Evolutionary conservation across 2,888 invertebrate species (phyloP), one percentile per base, ranked within the genome.

Genomic region (Ypsolopha scabrella): DNA sequence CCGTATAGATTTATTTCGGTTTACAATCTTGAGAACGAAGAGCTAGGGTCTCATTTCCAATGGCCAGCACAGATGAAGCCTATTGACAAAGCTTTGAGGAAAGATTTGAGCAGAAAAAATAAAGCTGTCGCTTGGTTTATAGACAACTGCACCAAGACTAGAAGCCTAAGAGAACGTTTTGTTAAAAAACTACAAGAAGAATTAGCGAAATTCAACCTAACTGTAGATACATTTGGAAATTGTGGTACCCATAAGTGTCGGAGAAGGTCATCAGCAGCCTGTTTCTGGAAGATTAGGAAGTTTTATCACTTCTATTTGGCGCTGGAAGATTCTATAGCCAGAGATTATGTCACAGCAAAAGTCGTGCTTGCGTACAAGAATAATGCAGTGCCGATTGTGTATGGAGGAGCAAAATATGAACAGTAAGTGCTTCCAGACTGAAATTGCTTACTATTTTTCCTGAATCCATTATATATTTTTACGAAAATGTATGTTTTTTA

Each of bases 381-480:
- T 67, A 82, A 88, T 61, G 82, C 90, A 35, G 80, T 93, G 0
- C 92, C 92, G 0, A 88, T 93, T 35, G 90, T 92, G 6, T 80
- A 88, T 65, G 91, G 92, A 11, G 90, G 89, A 10, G 88, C 88
- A 41, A 88, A 92, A 71, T 92, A 91, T 69, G 66, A 41, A 6
- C 75, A 64, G 86, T 86, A 65, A 74, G 33, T 39, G 2, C 6
- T 24, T 44, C 8, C 2, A 3, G n/a, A 24, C 0, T 9, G 1
- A 6, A 13, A 24, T 7, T 44, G 51, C 34, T 55, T 54, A 41
- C 80, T 82, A 6, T 64, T 80, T 1, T 83, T 81, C 24, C 4
- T 3, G 24, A 24, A 24, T 24, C 24, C 2, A 3, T 24, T 24
- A 24, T 24, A 3, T 24, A 24, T 24, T 24, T 24, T 24, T 24